Percentiles rank a stretch among this genome's conserved stretches.
phyloP scores from a whole-genome alignment of 2,113 vertebrate genomes.

The Bolborhynchus lineola region DNA sequence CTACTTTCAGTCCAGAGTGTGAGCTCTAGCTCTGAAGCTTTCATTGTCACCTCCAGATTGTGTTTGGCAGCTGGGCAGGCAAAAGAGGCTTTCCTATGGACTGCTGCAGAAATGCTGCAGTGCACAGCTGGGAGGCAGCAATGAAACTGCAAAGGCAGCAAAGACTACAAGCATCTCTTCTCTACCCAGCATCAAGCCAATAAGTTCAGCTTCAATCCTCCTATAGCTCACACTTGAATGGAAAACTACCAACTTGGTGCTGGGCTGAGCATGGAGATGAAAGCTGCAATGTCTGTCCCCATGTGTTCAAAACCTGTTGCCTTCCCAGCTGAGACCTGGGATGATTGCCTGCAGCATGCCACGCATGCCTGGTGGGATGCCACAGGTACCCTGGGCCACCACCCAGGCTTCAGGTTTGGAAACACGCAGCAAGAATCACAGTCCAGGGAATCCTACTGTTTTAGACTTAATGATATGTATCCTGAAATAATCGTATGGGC shows the following conservation, averaged over 20 bases:
- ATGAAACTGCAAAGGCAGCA: background rate
- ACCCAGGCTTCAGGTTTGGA: background rate
- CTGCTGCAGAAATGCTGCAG: background rate
- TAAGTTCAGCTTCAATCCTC: background rate
- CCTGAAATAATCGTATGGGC: background rate
- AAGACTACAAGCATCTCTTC: background rate
- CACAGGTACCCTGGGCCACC: accelerated
- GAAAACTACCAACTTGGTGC: background rate
- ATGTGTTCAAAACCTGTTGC: background rate
- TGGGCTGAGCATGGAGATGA: background rate
- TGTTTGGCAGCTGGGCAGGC: accelerated
- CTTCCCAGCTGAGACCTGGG: background rate
- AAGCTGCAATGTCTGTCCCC: background rate
- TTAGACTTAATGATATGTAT: background rate
- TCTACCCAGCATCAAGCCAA: background rate
- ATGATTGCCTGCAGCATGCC: background rate
- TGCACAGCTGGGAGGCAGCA: background rate
- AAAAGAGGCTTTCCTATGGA: background rate
- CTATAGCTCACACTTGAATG: accelerated
- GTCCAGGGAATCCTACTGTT: background rate
- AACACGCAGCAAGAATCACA: background rate
- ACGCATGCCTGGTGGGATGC: background rate
- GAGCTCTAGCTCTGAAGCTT: background rate
- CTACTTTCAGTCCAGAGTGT: background rate
- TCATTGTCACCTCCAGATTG: background rate